Evolutionary conservation across 2,888 invertebrate genomes (phyloP).

Genomic region (Cheilosia urbana): DNA sequence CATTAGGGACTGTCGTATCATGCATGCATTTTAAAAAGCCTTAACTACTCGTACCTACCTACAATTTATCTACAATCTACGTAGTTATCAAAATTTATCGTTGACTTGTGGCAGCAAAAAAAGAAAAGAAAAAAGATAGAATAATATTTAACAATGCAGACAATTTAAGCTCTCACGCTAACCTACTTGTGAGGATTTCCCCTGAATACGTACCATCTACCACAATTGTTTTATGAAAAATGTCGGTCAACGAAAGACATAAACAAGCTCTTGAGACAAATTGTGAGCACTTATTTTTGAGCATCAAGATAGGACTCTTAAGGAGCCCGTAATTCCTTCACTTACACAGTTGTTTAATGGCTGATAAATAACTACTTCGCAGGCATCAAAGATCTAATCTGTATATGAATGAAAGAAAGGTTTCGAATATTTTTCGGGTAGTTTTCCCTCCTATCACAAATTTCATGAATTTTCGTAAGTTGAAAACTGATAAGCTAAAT

Average conservation of each 20-base stretch:
- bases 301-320: too few species aligned
- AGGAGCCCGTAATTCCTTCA: too few species aligned
- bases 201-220: not conserved
- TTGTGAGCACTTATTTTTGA: not conserved
- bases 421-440: too few species aligned
- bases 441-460: too few species aligned
- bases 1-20: not conserved
- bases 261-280: not conserved
- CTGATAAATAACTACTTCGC: too few species aligned
- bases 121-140: not conserved
- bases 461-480: not conserved
- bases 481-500: constrained; percentile 3
- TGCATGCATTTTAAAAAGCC: too few species aligned
- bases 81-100: not conserved
- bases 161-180: constrained; percentile 7
- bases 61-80: not conserved
- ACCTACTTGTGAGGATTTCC: constrained; percentile 11
- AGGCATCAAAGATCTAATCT: too few species aligned
- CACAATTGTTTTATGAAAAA: not conserved
- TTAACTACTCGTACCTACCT: too few species aligned
- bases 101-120: not conserved
- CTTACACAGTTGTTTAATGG: too few species aligned
- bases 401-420: too few species aligned
- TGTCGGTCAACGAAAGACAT: constrained; percentile 16
- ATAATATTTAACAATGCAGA: constrained; percentile 4